phyloP scores from a whole-genome alignment of 2,113 vertebrate genomes.

The Elgaria multicarinata region DNA sequence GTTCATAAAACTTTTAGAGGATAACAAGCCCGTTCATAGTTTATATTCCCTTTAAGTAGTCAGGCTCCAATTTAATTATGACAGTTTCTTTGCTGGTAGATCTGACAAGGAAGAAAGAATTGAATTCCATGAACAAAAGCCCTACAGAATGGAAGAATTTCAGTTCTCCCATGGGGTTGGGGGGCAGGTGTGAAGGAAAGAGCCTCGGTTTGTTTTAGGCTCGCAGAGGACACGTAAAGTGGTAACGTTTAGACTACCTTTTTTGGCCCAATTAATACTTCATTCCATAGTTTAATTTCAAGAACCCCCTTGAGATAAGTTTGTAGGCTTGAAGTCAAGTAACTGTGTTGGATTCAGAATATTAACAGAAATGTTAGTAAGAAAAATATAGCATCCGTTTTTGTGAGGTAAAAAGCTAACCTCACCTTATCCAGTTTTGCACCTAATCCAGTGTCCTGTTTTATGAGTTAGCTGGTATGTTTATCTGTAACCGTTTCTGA shows the following conservation, averaged over 20 bases:
- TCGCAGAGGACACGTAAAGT: slow-evolving; percentile 52
- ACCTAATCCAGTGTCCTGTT: slow-evolving; percentile 38
- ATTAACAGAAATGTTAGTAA: slow-evolving; percentile 54
- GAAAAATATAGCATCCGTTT: slow-evolving; percentile 51
- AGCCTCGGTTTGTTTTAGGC: slow-evolving; percentile 32
- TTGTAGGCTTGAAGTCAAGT: slow-evolving; percentile 48
- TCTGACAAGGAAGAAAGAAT: slow-evolving; percentile 50
- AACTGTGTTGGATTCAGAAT: neutral
- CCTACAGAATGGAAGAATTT: slow-evolving; percentile 55
- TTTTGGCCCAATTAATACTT: slow-evolving; percentile 57
- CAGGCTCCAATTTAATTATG: slow-evolving; percentile 39
- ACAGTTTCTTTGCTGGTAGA: slow-evolving; percentile 61
- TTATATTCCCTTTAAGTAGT: slow-evolving; percentile 31
- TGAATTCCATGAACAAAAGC: slow-evolving; percentile 67
- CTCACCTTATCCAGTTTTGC: slow-evolving; percentile 19
- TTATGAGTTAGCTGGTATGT: slow-evolving; percentile 49
- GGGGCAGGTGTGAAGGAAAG: slow-evolving; percentile 3
- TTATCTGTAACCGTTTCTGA: neutral
- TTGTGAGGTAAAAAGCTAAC: neutral
- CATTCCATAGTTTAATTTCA: slow-evolving; percentile 41
- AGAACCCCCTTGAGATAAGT: slow-evolving; percentile 50
- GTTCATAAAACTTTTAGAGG: slow-evolving; percentile 36
- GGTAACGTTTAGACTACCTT: neutral
- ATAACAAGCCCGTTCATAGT: slow-evolving; percentile 62
- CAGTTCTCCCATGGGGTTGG: slow-evolving; percentile 15